phyloP scores from a whole-genome alignment of 1,140 invertebrate species.

The Psilanteris sp. region DNA sequence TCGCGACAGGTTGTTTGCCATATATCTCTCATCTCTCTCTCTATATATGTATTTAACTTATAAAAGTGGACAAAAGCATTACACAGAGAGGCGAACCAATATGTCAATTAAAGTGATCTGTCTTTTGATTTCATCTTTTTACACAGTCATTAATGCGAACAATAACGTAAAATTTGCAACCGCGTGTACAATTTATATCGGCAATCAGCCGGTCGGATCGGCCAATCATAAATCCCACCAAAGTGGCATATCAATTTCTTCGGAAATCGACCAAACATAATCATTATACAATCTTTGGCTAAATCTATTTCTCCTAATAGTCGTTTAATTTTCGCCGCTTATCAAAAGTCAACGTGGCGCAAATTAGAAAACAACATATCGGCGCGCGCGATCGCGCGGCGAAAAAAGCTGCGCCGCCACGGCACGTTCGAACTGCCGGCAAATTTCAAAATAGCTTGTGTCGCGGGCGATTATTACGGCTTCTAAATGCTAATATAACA shows the following conservation, averaged over 20 bases:
- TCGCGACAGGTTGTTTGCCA: no score
- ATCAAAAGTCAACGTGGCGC: conserved; percentile 35
- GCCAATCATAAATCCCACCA: conserved; percentile 36
- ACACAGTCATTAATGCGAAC: conserved; percentile 18
- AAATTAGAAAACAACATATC: conserved; percentile 36
- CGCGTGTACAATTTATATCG: conserved; percentile 14
- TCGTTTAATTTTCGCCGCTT: conserved; percentile 54
- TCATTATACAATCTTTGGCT: conserved; percentile 26
- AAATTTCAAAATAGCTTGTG: conserved; percentile 38
- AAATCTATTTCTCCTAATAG: conserved; percentile 29
- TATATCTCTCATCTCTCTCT: no score
- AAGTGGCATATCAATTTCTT: conserved; percentile 42
- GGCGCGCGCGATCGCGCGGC: not conserved
- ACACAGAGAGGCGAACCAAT: not conserved
- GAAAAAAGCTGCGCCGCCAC: conserved; percentile 8
- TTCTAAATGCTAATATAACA: conserved; percentile 39
- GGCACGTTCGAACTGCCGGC: not conserved
- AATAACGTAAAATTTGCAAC: conserved; percentile 18
- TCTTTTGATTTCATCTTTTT: not conserved
- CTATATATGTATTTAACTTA: no score
- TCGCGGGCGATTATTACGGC: conserved; percentile 12
- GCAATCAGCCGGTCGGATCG: conserved; percentile 26
- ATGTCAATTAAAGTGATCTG: not conserved
- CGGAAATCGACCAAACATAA: conserved; percentile 19
- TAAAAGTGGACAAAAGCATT: no score